A percentile compares a stretch with the other conserved stretches of the same genome.
These are phyloP conservation scores for Cyrtonyx montezumae DNA, from an alignment of 2,113 vertebrate species.

Conservation along the genomic window DNA sequence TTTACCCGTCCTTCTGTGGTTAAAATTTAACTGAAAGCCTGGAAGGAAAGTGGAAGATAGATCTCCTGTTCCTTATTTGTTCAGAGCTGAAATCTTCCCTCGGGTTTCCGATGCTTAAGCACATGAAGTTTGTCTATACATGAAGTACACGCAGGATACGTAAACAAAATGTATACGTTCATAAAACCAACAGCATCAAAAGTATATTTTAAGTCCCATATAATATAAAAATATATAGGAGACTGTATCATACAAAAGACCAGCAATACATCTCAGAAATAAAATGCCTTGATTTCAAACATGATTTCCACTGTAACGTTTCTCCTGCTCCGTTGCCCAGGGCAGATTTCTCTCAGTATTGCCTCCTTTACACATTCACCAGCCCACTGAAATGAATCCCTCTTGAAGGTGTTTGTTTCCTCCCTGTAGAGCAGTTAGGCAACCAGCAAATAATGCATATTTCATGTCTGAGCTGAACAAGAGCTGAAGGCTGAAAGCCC, in stretches of 20 bases:
- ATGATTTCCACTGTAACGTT: not conserved
- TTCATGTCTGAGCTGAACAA: not conserved
- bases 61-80: not conserved
- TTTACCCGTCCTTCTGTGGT: accelerated
- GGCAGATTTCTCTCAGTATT: not conserved
- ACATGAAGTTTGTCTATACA: not conserved
- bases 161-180: not conserved
- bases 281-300: not conserved
- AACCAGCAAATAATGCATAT: not conserved
- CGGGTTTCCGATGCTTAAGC: accelerated
- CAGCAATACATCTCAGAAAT: not conserved
- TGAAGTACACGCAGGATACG: accelerated
- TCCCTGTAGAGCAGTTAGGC: not conserved
- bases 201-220: not conserved
- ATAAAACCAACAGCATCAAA: not conserved
- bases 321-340: not conserved
- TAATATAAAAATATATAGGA: not conserved
- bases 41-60: not conserved
- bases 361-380: not conserved
- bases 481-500: not conserved
- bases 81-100: not conserved
- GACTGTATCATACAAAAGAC: not conserved
- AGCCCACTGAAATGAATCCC: not conserved
- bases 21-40: not conserved
- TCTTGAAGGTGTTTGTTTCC: not conserved